Evolutionary conservation across 1,140 invertebrate species (phyloP), one percentile per base, ranked within the genome.

Genomic region (Drosophila pachea): DNA sequence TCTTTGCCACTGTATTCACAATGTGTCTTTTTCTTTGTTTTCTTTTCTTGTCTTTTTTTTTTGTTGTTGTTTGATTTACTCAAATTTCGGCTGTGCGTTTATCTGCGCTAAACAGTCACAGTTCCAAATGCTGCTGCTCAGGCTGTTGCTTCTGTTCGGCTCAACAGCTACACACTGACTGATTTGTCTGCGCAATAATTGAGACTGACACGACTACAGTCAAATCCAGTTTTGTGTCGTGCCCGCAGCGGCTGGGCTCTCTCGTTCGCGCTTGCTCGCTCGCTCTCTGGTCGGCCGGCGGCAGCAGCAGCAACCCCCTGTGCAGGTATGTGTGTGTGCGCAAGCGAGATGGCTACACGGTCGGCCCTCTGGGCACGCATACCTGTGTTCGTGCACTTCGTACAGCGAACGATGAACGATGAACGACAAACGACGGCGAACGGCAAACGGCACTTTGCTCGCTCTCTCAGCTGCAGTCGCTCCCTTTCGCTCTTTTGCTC

Each of bases 91-190:
- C 74, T 62, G 31, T 72, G 35, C 54, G 38, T 61, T 36, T 48
- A 29, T 58, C 33, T 58, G 54, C 33, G 45, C 35, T 48, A 50
- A 14, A 48, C 47, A 53, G 12, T 49, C 48, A 29, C 56, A 65
- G 3, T 72, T 48, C 52, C 53, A 71, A 8, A 12, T 32, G 56
- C 29, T 73, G n/a, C 73, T 50, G 65, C 54, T 74, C 52, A 58
- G 68, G 75, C 63, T 76, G 62, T 14, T 82, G 67, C 76, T 84
- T 86, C 76, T 84, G 82, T 81, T 88, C 87, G 75, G 73, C 73
- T 86, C 87, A 76, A 88, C 77, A 73, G 87, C 71, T 88, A 69
- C 65, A 73, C 65, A 78, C 68, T 78, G 83, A 88, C 74, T 88
- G 83, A 88, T 84, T 86, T 83, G 67, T 70, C 65, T 73, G 67